Evolutionary conservation across 2,797 vertebrate species (phyloP), one percentile per base, ranked within the genome.

Genomic region (Acridotheres tristis): DNA sequence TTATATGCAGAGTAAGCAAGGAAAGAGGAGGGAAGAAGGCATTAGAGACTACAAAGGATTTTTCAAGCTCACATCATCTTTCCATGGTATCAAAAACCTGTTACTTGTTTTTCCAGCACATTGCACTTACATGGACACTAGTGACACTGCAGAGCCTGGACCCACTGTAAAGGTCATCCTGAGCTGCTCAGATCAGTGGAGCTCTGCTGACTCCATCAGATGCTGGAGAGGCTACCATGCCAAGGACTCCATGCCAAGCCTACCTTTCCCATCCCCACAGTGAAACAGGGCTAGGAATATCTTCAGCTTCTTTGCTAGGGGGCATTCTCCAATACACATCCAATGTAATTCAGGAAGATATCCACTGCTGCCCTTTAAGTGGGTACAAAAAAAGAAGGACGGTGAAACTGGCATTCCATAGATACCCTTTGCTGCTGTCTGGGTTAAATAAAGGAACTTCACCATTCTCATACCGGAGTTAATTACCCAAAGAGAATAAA

Each of bases 391-490:
- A 47, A 26, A 26, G 19, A 27, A 45, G 26, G 13, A 65, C 5
- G 11, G 13, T 0, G 1, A 81, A 58, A 32, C 15, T 59, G 58
- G 10, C 34, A 47, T n/a, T 82, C 27, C 45, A 32, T 26, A 26
- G 7, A 29, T 10, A 43, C 4, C 4, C 21, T 72, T 66, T 75
- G 40, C 38, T 88, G 34, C 30, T 51, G 25, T 4, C 36, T 69
- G 18, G 23, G 59, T 45, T 59, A 58, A 82, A 85, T 5, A 15
- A 63, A 82, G 21, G 8, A 59, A 78, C 14, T 74, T 61, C 45
- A 23, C 27, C n/a, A 48, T 45, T 54, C 1, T 1, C 15, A 18
- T 21, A 58, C 2, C 0, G 1, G 36, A 66, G 47, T 68, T 68
- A 67, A 63, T 63, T 50, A 63, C 11, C 29, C 68, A 62, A 78